phyloP scores from a whole-genome alignment of 2,113 vertebrate species.

The Hypocryptadius cinnamomeus region DNA sequence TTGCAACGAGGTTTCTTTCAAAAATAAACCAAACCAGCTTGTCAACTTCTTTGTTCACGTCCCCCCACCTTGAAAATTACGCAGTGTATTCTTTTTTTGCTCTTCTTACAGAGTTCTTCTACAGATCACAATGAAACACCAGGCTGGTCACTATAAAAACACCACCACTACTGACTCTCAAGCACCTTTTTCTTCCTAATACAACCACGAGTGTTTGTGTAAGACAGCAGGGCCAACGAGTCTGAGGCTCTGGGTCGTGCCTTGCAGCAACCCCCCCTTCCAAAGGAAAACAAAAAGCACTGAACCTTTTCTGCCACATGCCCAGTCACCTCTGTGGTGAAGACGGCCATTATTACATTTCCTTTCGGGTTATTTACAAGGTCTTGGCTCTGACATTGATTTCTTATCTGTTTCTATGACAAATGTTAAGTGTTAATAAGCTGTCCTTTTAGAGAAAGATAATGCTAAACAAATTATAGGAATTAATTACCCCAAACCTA shows the following conservation, averaged over 20 bases:
- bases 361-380: slow-evolving; percentile 31
- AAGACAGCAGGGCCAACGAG: neutral
- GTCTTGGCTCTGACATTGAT: slow-evolving; percentile 63
- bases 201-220: neutral
- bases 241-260: neutral
- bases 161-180: neutral
- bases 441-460: neutral
- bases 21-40: neutral
- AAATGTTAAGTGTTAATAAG: slow-evolving; percentile 47
- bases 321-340: neutral
- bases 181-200: slow-evolving; percentile 7
- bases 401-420: slow-evolving; percentile 44
- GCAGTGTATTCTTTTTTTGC: neutral
- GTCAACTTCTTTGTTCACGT: neutral
- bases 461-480: slow-evolving; percentile 11
- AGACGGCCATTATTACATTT: slow-evolving; percentile 40
- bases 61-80: neutral
- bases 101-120: neutral
- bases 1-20: neutral
- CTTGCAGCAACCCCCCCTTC: neutral
- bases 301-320: slow-evolving; percentile 33
- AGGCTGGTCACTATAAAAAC: neutral
- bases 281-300: slow-evolving; percentile 45
- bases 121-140: neutral
- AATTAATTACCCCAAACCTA: neutral